Base-by-base conservation (phyloP, 2,888 invertebrate species). In the Alentia gelatinosa region DNA sequence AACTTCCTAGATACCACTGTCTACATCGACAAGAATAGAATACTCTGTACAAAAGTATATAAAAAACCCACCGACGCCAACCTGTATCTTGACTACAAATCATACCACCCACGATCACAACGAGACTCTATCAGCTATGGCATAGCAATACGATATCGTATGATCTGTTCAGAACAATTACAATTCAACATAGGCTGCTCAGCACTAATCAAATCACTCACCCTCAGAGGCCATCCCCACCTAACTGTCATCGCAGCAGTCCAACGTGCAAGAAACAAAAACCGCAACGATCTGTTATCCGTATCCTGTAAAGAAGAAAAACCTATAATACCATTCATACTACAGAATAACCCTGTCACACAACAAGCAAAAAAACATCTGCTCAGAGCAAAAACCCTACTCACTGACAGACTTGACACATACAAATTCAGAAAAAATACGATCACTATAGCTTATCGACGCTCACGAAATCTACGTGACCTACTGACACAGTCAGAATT, bases 1-100 rank as follows among this genome's bases (percentile, higher is more conserved):
- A 83, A 83, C 83, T 83, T 35, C 83, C 30, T 83, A 39, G 83
- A 83, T 26, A 40, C 40, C 19, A 40, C 39, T 19, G 83, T 83
- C 35, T 83, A 83, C 39, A 15, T n/a, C 19, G n/a, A 9, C 1
- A 19, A 83, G 19, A 1, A 39, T 26, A 83, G 23, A 83, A n/a
- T n/a, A n/a, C 83, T 83, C 15, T 9, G 26, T 15, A 83, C 83
- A 30, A 37, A 23, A 23, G 5, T 83, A 30, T 83, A 83, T 26
- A 37, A 40, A 23, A 83, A 83, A 39, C 35, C 83, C 3, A 83
- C 83, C 1, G 83, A 83, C n/a, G 83, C 37, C 1, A 19, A 83
- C 3, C 39, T 37, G 1, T 83, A 83, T 19, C 83, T 83, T 5
- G 37, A 83, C 83, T 83, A 83, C 40, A 23, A 30, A 7, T 83